Base-by-base conservation (phyloP, 1,140 invertebrate species). In the Platyscapa corneri region DNA sequence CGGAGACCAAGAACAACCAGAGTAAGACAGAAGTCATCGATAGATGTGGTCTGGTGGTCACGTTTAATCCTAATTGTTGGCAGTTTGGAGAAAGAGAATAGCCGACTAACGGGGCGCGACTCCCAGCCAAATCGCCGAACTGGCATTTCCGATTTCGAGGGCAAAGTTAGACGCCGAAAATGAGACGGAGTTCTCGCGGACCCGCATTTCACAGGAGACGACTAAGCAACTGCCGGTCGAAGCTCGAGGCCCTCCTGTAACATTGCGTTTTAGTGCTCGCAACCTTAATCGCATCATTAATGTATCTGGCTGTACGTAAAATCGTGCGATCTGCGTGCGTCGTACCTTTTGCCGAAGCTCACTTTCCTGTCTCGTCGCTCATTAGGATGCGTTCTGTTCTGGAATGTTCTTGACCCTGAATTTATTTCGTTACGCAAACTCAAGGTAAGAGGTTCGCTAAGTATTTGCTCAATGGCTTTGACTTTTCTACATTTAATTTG, bases 271-370 rank as follows among this genome's bases (percentile, higher is more conserved):
- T n/a, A n/a, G n/a, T n/a, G n/a, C 88, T 89, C 88, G 87, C 89
- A 89, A 89, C 88, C 89, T 88, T 90, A 89, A 90, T 87, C 88
- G 89, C 88, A 88, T 90, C 90, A 87, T 90, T 90, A 89, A 86
- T 88, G 89, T 87, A 3, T 12, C 27, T 72, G 7, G 7, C n/a
- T n/a, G n/a, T n/a, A n/a, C n/a, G n/a, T n/a, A n/a, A n/a, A n/a
- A n/a, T n/a, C n/a, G n/a, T n/a, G n/a, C 27, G 23, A 8, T 30
- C 23, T 18, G 7, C 60, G 18, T 46, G 18, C 18, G 53, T 56
- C 53, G 18, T 20, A 16, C 8, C 2, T 18, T 56, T 56, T 20
- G 53, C 18, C 12, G 12, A n/a, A n/a, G n/a, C n/a, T n/a, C n/a
- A n/a, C n/a, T n/a, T 16, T 67, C 14, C 3, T 12, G 27, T 16